A percentile compares a stretch with the other conserved stretches of the same genome.
These are phyloP conservation scores for Anarrhichthys ocellatus DNA, from an alignment of 2,113 vertebrate genomes.

Conservation along the genomic window DNA sequence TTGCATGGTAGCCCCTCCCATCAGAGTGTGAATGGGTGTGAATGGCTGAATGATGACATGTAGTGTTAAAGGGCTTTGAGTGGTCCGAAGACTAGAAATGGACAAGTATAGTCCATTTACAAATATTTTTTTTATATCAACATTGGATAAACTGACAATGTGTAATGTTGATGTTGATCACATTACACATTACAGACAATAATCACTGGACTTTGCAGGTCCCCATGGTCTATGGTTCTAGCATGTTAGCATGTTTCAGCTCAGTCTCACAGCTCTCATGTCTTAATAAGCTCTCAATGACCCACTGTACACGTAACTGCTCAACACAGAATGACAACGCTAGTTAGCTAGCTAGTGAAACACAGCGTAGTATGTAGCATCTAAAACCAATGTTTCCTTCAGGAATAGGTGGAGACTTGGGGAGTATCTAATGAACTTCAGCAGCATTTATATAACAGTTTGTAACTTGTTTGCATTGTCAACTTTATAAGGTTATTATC, in stretches of 20 bases:
- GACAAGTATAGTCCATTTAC: no score
- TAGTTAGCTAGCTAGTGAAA: not conserved
- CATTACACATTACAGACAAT: no score
- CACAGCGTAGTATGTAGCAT: not conserved
- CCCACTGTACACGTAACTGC: not conserved
- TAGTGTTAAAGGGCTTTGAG: no score
- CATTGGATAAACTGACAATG: not conserved
- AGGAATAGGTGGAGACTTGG: no score
- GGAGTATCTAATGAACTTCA: not conserved
- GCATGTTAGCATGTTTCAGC: no score
- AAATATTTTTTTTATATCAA: not conserved
- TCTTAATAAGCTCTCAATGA: not conserved
- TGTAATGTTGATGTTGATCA: no score
- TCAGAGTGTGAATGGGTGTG: no score
- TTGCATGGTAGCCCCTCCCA: no score
- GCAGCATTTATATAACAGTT: not conserved
- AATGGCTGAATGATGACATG: no score
- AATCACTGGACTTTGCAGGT: no score
- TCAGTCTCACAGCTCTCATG: not conserved
- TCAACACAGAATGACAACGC: not conserved
- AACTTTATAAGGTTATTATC: not conserved
- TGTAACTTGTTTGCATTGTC: not conserved
- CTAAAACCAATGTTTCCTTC: not conserved
- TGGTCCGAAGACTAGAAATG: no score
- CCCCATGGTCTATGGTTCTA: no score